Base-by-base conservation (phyloP, 2,888 invertebrate genomes). In the Nephrocerus scutellatus region DNA sequence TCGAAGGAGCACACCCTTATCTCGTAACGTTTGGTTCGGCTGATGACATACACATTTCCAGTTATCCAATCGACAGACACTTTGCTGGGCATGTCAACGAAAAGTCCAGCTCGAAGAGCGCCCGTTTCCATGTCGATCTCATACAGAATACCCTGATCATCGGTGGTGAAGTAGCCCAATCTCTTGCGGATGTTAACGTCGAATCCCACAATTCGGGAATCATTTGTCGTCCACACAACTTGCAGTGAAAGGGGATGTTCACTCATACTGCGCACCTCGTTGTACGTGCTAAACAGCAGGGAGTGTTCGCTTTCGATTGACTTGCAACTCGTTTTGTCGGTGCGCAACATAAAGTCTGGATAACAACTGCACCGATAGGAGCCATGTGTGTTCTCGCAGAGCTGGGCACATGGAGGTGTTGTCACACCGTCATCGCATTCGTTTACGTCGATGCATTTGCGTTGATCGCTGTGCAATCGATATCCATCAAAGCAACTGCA, bases 61-160 rank as follows among this genome's bases (percentile, higher is more conserved):
- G 82, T 79, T 16, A 79, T 63, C 86, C 86, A 87, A 53, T 88
- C 87, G 3, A 83, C 72, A 1, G 81, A 73, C 24, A 87, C 56
- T 63, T 78, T 68, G 0, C 74, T 74, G 10, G 75, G 59, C 12
- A 68, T 62, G 4, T 60, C 54, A 6, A 75, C 55, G 1, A 54
- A 57, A 2, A 66, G 53, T 4, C 62, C 61, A 1, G 70, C 63
- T 7, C 63, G 56, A 5, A 74, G 54, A 4, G 51, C 59, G 10
- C 57, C 52, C 13, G 52, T 56, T 2, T 60, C 62, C 7, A 66
- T 66, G 21, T 62, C 54, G 14, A 72, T 39, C 36, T 68, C 63
- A 33, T 70, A 71, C 5, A 75, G 50, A 2, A 66, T 57, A 14
- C 65, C 63, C 6, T 68, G 58, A 20, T 68, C 66, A 41, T 71